Evolutionary conservation across 2,888 invertebrate species (phyloP).

Genomic region (Abrostola triplasia): DNA sequence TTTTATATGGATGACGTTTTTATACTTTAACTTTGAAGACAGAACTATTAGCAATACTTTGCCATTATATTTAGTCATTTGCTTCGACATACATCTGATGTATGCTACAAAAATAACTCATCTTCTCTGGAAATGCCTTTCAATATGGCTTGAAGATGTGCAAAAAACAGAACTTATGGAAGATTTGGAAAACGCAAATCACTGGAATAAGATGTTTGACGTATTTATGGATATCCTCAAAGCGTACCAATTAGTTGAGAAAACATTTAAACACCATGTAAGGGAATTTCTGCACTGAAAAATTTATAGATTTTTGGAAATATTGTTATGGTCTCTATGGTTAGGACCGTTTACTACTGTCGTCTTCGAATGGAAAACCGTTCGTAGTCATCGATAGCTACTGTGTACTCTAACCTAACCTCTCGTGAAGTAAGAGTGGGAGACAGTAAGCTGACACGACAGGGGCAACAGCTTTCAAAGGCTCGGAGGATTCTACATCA

Average conservation of each 20-base stretch:
- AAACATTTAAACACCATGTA: background rate
- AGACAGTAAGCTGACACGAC: no score
- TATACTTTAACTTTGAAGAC: no score
- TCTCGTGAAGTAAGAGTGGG: no score
- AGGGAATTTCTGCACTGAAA: background rate
- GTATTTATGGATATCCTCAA: background rate
- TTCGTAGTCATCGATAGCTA: no score
- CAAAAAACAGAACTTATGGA: background rate
- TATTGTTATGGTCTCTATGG: no score
- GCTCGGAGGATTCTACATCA: no score
- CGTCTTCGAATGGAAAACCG: no score
- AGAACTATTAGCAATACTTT: background rate
- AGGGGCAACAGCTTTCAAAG: no score
- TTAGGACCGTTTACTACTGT: no score
- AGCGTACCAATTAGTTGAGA: background rate
- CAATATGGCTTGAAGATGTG: background rate
- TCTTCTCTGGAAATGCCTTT: background rate
- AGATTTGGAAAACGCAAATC: background rate
- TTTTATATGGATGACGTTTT: no score
- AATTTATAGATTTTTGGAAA: no score
- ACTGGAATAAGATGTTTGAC: background rate
- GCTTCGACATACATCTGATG: slow-evolving; percentile 10
- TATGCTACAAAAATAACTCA: slow-evolving; percentile 4
- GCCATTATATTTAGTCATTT: background rate
- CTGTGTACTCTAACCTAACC: no score